Evolutionary conservation across 2,888 invertebrate species (phyloP).

Genomic region (Netelia virgata): DNA sequence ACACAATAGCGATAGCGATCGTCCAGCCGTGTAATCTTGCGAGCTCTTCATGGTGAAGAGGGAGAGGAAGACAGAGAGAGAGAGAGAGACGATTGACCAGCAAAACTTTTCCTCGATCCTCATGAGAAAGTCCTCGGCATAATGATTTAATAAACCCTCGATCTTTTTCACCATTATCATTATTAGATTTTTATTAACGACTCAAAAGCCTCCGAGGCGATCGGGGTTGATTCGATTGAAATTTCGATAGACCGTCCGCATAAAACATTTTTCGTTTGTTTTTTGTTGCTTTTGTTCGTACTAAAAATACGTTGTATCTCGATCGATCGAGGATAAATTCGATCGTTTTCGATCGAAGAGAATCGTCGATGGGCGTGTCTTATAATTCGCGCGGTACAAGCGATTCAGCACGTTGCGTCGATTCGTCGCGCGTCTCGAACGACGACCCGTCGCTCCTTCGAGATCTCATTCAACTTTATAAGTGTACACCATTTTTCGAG

Average conservation of each 20-base stretch:
- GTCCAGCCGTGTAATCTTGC: conserved; percentile 75
- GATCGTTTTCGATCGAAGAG: conserved; percentile 3
- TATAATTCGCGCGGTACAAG: conserved; percentile 12
- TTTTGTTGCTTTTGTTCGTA: not conserved
- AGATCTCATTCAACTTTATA: too few relatives aligned
- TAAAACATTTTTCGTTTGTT: not conserved
- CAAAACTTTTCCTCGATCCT: conserved; percentile 33
- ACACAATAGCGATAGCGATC: conserved; percentile 76
- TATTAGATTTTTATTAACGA: conserved; percentile 31
- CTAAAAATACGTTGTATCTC: not conserved
- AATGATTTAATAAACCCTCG: conserved; percentile 30
- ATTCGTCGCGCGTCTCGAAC: too few relatives aligned
- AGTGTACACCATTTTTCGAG: too few relatives aligned
- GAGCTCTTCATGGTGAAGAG: not conserved
- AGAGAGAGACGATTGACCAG: conserved; percentile 29
- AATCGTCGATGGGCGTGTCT: conserved; percentile 38
- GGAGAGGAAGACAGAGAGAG: conserved; percentile 20
- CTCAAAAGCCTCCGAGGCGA: not conserved
- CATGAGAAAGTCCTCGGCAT: conserved; percentile 13
- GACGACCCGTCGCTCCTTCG: too few relatives aligned
- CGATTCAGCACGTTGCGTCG: conserved; percentile 2
- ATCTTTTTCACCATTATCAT: conserved; percentile 2
- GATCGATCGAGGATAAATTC: conserved; percentile 48
- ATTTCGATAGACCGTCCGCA: not conserved
- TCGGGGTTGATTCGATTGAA: conserved; percentile 6